Conservation (phyloP, 2,888 invertebrate genomes). For the Timandra comae region DNA sequence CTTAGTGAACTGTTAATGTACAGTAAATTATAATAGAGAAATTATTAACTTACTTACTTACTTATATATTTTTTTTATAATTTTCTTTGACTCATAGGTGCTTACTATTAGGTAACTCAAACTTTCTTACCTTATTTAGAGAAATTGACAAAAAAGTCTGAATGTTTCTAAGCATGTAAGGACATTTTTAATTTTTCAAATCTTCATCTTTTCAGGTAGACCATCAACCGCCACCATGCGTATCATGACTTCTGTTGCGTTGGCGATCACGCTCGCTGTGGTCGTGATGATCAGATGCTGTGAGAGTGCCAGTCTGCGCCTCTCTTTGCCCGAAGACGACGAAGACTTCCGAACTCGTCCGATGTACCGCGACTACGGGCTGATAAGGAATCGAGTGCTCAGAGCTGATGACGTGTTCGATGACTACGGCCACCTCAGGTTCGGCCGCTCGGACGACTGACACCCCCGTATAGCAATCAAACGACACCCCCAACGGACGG, state of each 20-base stretch:
- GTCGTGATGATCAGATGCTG: slow-evolving; percentile 39
- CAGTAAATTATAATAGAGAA: too few species aligned
- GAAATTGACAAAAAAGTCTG: too few species aligned
- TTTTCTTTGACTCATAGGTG: too few species aligned
- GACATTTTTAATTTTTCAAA: too few species aligned
- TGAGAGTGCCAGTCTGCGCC: slow-evolving; percentile 41
- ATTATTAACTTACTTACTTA: too few species aligned
- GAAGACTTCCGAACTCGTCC: slow-evolving; percentile 48
- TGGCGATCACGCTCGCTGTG: slow-evolving; percentile 39
- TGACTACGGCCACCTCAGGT: slow-evolving; percentile 85
- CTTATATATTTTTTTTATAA: too few species aligned
- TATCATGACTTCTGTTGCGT: slow-evolving; percentile 34
- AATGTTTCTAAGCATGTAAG: too few species aligned
- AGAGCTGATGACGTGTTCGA: slow-evolving; percentile 81
- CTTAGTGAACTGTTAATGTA: too few species aligned
- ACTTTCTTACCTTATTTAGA: too few species aligned
- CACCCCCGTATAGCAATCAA: slow-evolving; percentile 26
- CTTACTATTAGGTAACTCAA: too few species aligned
- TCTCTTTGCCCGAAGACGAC: slow-evolving; percentile 48
- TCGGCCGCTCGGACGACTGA: slow-evolving; percentile 79
- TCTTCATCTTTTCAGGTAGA: slow-evolving; percentile 9
- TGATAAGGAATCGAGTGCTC: slow-evolving; percentile 54
- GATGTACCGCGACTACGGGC: slow-evolving; percentile 77
- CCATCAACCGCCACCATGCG: slow-evolving; percentile 39
- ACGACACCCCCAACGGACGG: slow-evolving; percentile 22